Base-by-base conservation (phyloP, 2,888 invertebrate species). In the Drosophila ezoana region DNA sequence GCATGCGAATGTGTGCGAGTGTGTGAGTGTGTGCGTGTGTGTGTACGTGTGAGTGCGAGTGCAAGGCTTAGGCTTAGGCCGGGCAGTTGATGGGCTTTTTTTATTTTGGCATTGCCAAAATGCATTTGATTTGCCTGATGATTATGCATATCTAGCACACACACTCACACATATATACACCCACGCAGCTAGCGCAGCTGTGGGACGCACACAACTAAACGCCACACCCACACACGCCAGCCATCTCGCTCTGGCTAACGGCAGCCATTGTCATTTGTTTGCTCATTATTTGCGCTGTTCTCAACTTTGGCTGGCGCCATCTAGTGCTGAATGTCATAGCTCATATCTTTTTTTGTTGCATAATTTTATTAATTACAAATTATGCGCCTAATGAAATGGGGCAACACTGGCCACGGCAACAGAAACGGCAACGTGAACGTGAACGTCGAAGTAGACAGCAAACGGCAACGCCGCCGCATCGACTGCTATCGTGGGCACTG, bases 291-390 rank as follows among this genome's bases (percentile, higher is more conserved):
- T 52, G 43, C 44, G 23, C 33, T 48, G 18, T 37, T 14, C 47
- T 41, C 37, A 47, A 56, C n/a, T 32, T 40, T 38, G 45, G 48
- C 44, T 53, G 49, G 60, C 77, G 64, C 64, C 77, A 65, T 65
- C 72, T 72, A 65, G 67, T 35, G 43, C 40, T 52, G 28, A 70
- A 32, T 28, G 28, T 57, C 63, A 49, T 35, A 41, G 44, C 48
- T 53, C 58, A 47, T 33, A 18, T 56, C 23, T 37, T 32, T 78
- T 62, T 57, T 62, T 67, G n/a, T 66, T 76, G 64, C 53, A 78
- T 81, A 79, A 75, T 77, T 79, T 73, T 79, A 85, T 84, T 85
- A 84, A 84, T 84, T 84, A 81, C 78, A 83, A 85, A 84, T 84
- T 83, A 85, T 81, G 85, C 83, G 72, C 77, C 69, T 84, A 84